phyloP scores from a whole-genome alignment of 2,113 vertebrate species.

The Peromyscus leucopus region DNA sequence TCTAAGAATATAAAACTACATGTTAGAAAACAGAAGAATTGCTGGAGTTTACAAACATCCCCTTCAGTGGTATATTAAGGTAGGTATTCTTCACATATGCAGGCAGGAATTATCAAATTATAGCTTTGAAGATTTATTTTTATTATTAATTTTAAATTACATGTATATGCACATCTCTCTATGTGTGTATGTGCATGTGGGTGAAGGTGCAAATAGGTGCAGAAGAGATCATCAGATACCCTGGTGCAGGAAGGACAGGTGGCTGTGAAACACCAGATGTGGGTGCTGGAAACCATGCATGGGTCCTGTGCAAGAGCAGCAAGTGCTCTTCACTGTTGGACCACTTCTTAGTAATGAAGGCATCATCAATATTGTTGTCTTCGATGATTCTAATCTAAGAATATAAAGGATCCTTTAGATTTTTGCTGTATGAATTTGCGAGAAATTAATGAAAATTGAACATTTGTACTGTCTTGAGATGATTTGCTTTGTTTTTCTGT shows the following conservation, averaged over 20 bases:
- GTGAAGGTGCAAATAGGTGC: neutral
- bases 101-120: neutral
- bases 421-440: neutral
- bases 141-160: neutral
- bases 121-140: conserved; percentile 4
- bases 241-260: neutral
- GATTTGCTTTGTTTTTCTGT: neutral
- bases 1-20: neutral
- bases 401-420: neutral
- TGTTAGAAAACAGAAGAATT: neutral
- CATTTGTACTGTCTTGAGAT: neutral
- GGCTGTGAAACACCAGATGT: neutral
- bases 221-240: neutral
- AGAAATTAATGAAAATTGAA: conserved; percentile 28
- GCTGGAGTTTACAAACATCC: neutral
- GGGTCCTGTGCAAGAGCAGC: too few relatives aligned
- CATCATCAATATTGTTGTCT: neutral
- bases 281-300: neutral
- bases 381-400: conserved; percentile 13
- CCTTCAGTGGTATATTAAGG: neutral
- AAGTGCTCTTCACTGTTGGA: neutral
- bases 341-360: neutral
- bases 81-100: neutral
- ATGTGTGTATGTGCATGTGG: neutral
- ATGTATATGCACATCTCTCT: neutral